Evolutionary conservation across 2,888 invertebrate species (phyloP).

Genomic region (Ptychoptera contaminata): DNA sequence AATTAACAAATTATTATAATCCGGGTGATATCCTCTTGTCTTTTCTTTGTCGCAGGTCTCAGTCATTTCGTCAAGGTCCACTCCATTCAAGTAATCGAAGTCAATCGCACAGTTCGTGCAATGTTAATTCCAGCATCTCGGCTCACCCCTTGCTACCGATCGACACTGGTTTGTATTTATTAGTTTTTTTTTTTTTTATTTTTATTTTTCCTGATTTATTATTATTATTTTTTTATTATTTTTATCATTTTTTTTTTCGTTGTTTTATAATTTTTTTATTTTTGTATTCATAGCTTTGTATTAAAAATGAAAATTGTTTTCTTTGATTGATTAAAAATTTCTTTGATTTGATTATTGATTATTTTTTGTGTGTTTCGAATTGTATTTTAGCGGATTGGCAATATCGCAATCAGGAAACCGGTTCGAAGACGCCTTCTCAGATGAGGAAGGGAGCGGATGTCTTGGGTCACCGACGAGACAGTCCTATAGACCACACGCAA

Average conservation of each 20-base stretch:
- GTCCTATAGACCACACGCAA: conserved; percentile 35
- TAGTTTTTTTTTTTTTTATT: conserved; percentile 17
- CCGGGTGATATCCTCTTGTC: conserved; percentile 13
- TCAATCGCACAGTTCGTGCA: conserved; percentile 41
- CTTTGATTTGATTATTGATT: conserved; percentile 9
- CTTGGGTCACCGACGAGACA: conserved; percentile 33
- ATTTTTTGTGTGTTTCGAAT: conserved; percentile 8
- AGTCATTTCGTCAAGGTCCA: conserved; percentile 71
- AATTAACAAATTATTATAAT: conserved; percentile 6
- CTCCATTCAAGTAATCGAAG: conserved; percentile 35
- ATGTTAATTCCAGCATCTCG: conserved; percentile 78
- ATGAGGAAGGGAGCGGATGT: conserved; percentile 60
- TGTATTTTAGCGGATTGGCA: conserved; percentile 32
- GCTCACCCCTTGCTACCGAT: conserved; percentile 89
- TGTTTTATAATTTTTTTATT: conserved; percentile 12
- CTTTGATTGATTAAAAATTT: conserved; percentile 13
- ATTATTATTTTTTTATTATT: conserved; percentile 15
- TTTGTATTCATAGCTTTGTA: conserved; percentile 6
- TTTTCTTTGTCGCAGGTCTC: conserved; percentile 55
- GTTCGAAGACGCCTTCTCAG: conserved; percentile 68
- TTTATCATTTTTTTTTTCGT: conserved; percentile 12
- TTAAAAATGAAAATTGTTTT: conserved; percentile 7
- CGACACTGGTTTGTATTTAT: conserved; percentile 47
- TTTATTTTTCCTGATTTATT: conserved; percentile 15
- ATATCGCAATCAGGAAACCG: conserved; percentile 25